Evolutionary conservation across 2,797 vertebrate genomes (phyloP), one percentile per base, ranked within the genome.

Genomic region (Periophthalmus magnuspinnatus): DNA sequence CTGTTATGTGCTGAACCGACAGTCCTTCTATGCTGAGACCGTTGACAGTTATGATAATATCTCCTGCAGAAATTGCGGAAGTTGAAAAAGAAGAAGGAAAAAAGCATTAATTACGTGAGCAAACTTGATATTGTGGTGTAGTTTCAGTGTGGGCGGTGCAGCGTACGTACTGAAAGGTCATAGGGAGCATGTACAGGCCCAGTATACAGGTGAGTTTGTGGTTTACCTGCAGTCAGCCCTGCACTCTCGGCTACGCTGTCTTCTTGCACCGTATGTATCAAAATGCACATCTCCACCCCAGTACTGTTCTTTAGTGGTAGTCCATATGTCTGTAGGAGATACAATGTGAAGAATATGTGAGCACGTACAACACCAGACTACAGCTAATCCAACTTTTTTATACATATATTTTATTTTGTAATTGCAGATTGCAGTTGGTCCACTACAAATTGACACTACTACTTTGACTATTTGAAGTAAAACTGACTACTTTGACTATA

Each of bases 31-130:
- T 94, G 89, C 68, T 95, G 63, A 92, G 64, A 0, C 95, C 94
- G 0, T 98, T 98, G 81, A 99, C 93, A 10, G 89, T 93, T 76
- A 94, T 19, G 54, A 99, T 95, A 76, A 99, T 89, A 54, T 97
- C 95, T 11, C 96, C 98, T 99, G 21, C 45, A 61, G 57, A 14
- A 65, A 68, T 2, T 9, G 32, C 73, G n/a, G 55, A 78, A 8
- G 24, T 28, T 11, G 58, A 56, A 63, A 34, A 55, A 45, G 41
- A 45, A 41, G 38, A 41, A 41, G 38, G 10, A 41, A 70, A 55
- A 81, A 4, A 47, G n/a, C 0, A 33, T 48, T 17, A 57, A 9
- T 4, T 34, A 11, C 24, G 57, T 16, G 32, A 58, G 57, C 28
- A 58, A 33, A 33, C 2, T 2, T 19, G 16, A 13, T 16, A 36